Conservation (phyloP, 64 coral and sea anemone species). For the Platygyra sinensis region DNA sequence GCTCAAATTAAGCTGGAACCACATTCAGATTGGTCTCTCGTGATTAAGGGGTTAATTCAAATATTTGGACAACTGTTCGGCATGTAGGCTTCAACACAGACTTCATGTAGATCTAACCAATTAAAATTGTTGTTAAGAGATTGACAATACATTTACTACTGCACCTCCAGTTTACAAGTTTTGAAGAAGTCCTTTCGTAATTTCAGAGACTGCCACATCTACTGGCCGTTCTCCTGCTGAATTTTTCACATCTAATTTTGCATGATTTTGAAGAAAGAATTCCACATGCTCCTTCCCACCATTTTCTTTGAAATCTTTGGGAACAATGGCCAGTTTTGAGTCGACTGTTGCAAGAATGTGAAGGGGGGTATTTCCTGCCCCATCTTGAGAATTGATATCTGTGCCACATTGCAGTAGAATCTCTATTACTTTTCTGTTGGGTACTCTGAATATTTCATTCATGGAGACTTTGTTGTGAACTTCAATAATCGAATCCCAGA, state of each 20-base stretch:
- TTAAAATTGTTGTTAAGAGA: background rate
- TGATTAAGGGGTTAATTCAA: too few relatives aligned
- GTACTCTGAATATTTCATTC: slow-evolving; percentile 27
- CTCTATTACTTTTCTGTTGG: slow-evolving; percentile 57
- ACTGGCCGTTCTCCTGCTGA: slow-evolving; percentile 48
- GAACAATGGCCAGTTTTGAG: slow-evolving; percentile 25
- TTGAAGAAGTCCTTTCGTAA: slow-evolving; percentile 20
- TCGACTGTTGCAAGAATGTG: slow-evolving; percentile 52
- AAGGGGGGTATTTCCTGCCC: slow-evolving; percentile 54
- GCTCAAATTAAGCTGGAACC: too few relatives aligned
- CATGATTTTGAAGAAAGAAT: slow-evolving; percentile 42
- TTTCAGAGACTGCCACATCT: slow-evolving; percentile 52
- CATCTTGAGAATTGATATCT: slow-evolving; percentile 33
- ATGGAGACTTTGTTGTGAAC: slow-evolving; percentile 57
- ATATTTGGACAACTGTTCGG: too few relatives aligned
- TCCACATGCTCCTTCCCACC: slow-evolving; percentile 26
- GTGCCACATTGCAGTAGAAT: slow-evolving; percentile 47
- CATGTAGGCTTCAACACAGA: too few relatives aligned
- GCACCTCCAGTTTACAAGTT: background rate
- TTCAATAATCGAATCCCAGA: slow-evolving; percentile 56
- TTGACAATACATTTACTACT: background rate
- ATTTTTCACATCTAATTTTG: slow-evolving; percentile 51
- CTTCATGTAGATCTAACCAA: too few relatives aligned
- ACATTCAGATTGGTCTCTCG: too few relatives aligned
- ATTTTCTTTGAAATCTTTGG: slow-evolving; percentile 49